Evolutionary conservation across 2,113 vertebrate genomes (phyloP).

Genomic region (Entelurus aequoreus): DNA sequence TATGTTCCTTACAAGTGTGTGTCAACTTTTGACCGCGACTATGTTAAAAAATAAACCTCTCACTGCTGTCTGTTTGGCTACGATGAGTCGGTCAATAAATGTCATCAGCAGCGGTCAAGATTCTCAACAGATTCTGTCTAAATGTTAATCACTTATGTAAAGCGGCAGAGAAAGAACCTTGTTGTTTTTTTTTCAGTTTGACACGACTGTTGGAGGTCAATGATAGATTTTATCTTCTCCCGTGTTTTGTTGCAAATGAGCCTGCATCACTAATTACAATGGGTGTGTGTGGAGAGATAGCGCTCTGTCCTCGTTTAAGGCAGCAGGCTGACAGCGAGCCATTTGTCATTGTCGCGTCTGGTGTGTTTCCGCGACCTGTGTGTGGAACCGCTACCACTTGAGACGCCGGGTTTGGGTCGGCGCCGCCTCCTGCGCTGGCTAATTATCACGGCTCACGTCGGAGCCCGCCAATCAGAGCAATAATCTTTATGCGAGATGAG

Average conservation of each 20-base stretch:
- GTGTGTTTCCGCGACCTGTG: constrained; percentile 19
- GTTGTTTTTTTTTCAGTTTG: background rate
- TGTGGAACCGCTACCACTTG: too few relatives aligned
- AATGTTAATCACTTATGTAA: background rate
- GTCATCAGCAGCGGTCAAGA: too few relatives aligned
- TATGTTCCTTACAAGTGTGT: too few relatives aligned
- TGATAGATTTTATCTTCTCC: constrained; percentile 37
- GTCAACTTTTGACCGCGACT: too few relatives aligned
- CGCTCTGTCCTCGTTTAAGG: constrained; percentile 47
- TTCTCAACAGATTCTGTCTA: background rate
- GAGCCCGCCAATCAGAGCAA: background rate
- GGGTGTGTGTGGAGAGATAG: constrained; percentile 14
- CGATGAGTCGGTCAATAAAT: too few relatives aligned
- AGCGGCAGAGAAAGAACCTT: background rate
- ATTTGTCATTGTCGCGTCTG: constrained; percentile 51
- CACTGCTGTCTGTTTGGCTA: too few relatives aligned
- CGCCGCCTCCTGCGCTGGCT: background rate
- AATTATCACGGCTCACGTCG: constrained; percentile 1
- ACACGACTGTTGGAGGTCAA: constrained; percentile 28
- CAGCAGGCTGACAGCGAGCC: constrained; percentile 42
- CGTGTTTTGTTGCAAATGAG: constrained; percentile 21
- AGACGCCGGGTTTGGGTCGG: too few relatives aligned
- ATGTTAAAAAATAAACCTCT: too few relatives aligned
- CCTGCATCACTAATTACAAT: constrained; percentile 42
- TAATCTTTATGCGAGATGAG: background rate